Conservation (phyloP, 1,140 invertebrate species). For the Charaxes varanes region DNA sequence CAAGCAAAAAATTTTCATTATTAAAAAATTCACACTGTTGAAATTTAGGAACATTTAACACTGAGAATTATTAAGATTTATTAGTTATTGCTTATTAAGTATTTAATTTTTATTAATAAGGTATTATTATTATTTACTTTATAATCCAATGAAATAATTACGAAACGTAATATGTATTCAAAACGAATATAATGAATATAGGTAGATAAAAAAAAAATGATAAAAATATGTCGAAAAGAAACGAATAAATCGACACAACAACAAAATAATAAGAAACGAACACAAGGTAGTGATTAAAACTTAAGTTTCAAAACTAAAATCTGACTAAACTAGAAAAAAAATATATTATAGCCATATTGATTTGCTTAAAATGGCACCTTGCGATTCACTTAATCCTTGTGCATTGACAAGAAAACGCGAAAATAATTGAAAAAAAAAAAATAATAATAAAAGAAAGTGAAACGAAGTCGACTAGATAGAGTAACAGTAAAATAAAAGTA, state of each 20-base stretch:
- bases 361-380: conserved; percentile 63
- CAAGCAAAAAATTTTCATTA: conserved; percentile 54
- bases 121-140: conserved; percentile 39
- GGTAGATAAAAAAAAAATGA: conserved; percentile 16
- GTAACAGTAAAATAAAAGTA: conserved; percentile 28
- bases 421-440: conserved; percentile 27
- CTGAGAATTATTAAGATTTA: conserved; percentile 68
- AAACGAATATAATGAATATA: conserved; percentile 28
- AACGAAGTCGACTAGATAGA: conserved; percentile 39
- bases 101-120: conserved; percentile 40
- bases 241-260: conserved; percentile 27
- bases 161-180: conserved; percentile 19
- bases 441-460: conserved; percentile 18
- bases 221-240: conserved; percentile 24
- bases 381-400: conserved; percentile 53
- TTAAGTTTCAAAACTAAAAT: conserved; percentile 46
- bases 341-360: conserved; percentile 60
- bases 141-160: conserved; percentile 26
- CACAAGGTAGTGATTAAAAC: conserved; percentile 56
- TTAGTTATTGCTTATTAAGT: conserved; percentile 62
- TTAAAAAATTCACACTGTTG: conserved; percentile 64
- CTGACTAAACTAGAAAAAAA: conserved; percentile 56
- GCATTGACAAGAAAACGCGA: conserved; percentile 29
- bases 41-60: conserved; percentile 73
- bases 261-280: conserved; percentile 53